Conservation (phyloP, 2,113 vertebrate genomes). For the Actenoides hombroni region DNA sequence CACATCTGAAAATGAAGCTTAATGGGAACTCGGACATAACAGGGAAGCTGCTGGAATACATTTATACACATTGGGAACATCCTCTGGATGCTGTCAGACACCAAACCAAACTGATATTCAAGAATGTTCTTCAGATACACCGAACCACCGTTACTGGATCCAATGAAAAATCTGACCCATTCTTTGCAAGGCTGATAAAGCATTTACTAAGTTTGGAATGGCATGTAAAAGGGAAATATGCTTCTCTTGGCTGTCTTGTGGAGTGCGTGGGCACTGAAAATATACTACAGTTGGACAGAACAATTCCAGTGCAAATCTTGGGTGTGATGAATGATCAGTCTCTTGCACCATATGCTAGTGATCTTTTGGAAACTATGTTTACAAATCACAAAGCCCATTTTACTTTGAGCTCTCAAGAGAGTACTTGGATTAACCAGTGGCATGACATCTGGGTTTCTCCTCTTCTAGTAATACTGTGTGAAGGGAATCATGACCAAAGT, state of each 20-base stretch:
- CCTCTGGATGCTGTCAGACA: slow-evolving; percentile 91
- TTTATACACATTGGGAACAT: slow-evolving; percentile 95
- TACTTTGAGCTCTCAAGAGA: not conserved
- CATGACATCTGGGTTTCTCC: slow-evolving; percentile 89
- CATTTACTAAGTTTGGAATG: slow-evolving; percentile 87
- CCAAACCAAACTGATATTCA: slow-evolving; percentile 89
- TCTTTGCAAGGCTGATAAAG: slow-evolving; percentile 78
- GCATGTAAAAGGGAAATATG: slow-evolving; percentile 93
- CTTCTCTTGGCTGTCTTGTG: slow-evolving; percentile 85
- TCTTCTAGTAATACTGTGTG: slow-evolving; percentile 85
- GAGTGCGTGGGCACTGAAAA: slow-evolving; percentile 82
- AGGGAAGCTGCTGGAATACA: slow-evolving; percentile 82
- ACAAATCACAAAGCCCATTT: slow-evolving; percentile 87
- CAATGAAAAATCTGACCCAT: slow-evolving; percentile 69
- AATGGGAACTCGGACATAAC: slow-evolving; percentile 76
- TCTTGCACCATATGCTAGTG: slow-evolving; percentile 89
- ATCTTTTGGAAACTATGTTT: slow-evolving; percentile 92
- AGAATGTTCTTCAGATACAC: slow-evolving; percentile 87
- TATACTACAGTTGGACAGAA: slow-evolving; percentile 80
- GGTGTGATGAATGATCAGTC: slow-evolving; percentile 90
- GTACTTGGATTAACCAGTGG: slow-evolving; percentile 83
- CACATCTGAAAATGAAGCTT: slow-evolving; percentile 72
- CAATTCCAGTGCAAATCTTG: slow-evolving; percentile 82
- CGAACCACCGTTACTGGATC: slow-evolving; percentile 31
- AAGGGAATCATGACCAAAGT: slow-evolving; percentile 84